Conservation (phyloP, 2,888 invertebrate species). For the Nomada ferruginata region DNA sequence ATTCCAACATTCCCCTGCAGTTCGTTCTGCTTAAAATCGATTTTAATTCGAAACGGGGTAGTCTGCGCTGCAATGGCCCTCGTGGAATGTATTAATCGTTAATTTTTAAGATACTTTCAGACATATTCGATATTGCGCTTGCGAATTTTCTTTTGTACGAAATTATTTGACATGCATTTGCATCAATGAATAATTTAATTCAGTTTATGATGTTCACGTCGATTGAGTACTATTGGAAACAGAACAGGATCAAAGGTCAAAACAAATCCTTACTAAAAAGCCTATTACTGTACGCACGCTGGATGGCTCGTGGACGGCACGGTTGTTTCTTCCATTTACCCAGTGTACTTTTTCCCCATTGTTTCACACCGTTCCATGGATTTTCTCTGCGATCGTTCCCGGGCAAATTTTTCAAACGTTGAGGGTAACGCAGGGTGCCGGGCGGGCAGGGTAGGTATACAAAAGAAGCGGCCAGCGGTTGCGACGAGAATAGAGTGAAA, state of each 20-base stretch:
- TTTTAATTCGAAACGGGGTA: constrained; percentile 22
- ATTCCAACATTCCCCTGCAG: constrained; percentile 69
- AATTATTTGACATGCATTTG: too few relatives aligned
- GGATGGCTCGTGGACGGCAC: too few relatives aligned
- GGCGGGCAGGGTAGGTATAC: constrained; percentile 24
- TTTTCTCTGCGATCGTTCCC: constrained; percentile 20
- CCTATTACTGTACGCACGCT: too few relatives aligned
- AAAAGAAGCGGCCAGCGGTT: constrained; percentile 29
- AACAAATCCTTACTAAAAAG: too few relatives aligned
- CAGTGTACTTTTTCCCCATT: background rate
- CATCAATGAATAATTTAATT: too few relatives aligned
- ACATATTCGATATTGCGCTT: too few relatives aligned
- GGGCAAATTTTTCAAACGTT: constrained; percentile 55
- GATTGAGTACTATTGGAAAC: too few relatives aligned
- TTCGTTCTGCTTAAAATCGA: constrained; percentile 41
- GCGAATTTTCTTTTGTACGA: too few relatives aligned
- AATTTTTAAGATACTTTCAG: background rate
- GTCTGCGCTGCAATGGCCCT: background rate
- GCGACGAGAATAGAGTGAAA: constrained; percentile 31
- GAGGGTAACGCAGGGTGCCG: constrained; percentile 52
- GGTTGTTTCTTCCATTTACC: background rate
- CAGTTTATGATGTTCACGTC: too few relatives aligned
- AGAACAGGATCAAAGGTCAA: too few relatives aligned
- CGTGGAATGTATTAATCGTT: constrained; percentile 25
- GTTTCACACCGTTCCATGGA: constrained; percentile 17